phyloP scores from a whole-genome alignment of 92 coral and sea anemone genomes.

The Blastomussa wellsi region DNA sequence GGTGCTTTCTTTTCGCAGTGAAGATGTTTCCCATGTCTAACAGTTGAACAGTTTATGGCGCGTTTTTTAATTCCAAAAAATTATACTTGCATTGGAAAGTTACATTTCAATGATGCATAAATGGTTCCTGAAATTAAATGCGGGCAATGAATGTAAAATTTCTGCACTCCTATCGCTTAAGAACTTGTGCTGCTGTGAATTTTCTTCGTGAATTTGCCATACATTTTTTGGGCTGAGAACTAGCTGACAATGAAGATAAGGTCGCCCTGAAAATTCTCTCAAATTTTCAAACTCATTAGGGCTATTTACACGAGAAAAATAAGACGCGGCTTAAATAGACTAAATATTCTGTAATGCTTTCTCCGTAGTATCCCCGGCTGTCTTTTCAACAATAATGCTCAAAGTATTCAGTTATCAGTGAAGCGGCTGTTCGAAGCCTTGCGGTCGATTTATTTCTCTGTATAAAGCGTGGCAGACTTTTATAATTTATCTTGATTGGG shows the following conservation, averaged over 20 bases:
- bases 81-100: too few species aligned
- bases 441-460: too few species aligned
- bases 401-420: too few species aligned
- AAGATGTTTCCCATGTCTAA: not conserved
- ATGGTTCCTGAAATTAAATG: not conserved
- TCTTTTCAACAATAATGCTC: not conserved
- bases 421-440: too few species aligned
- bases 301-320: too few species aligned
- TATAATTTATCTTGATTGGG: too few species aligned
- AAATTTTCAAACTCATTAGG: not conserved
- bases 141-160: not conserved
- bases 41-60: not conserved
- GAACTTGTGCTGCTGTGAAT: not conserved
- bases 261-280: not conserved
- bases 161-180: not conserved
- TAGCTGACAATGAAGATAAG: too few species aligned
- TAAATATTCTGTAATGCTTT: too few species aligned
- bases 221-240: not conserved
- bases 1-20: not conserved
- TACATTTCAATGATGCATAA: too few species aligned
- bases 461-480: not conserved
- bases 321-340: too few species aligned
- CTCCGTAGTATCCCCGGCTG: not conserved
- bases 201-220: not conserved
- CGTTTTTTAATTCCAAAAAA: not conserved